Conservation (phyloP, 2,113 vertebrate genomes). For the Cnemophilus loriae region DNA sequence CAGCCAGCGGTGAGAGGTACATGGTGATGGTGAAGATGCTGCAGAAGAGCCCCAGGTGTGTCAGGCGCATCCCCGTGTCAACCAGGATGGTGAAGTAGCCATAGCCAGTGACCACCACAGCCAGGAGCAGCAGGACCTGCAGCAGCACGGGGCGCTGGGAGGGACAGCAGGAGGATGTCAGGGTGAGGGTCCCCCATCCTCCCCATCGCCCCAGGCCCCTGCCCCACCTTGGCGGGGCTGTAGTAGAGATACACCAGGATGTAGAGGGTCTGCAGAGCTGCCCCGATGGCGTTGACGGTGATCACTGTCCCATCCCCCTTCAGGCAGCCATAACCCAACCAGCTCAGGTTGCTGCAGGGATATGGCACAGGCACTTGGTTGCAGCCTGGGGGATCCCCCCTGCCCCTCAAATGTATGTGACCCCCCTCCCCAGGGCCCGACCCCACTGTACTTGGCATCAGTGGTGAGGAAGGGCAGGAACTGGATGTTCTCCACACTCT, state of each 20-base stretch:
- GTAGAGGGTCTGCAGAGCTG: conserved; percentile 82
- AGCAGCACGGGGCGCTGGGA: conserved; percentile 72
- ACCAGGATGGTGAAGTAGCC: conserved; percentile 80
- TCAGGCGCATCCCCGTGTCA: conserved; percentile 51
- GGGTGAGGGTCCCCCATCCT: accelerated
- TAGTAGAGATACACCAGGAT: conserved; percentile 81
- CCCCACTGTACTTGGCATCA: conserved; percentile 80
- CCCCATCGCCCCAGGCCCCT: accelerated
- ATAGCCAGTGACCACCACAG: conserved; percentile 67
- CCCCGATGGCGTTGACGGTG: conserved; percentile 81
- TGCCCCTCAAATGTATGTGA: not conserved
- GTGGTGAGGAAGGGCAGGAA: conserved; percentile 93
- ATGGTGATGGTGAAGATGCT: conserved; percentile 89
- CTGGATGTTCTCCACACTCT: conserved; percentile 86
- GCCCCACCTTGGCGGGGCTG: conserved; percentile 78
- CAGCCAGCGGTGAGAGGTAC: conserved; percentile 88
- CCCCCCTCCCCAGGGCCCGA: not conserved
- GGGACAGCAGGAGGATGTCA: not conserved
- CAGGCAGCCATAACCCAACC: conserved; percentile 88
- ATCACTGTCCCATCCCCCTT: conserved; percentile 82
- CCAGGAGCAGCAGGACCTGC: conserved; percentile 65
- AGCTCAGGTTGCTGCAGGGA: conserved; percentile 84
- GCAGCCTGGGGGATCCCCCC: not conserved
- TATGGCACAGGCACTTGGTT: not conserved
- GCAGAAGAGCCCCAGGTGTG: conserved; percentile 85